Evolutionary conservation across 2,113 vertebrate genomes (phyloP).

Genomic region (Beaufortia kweichowensis): DNA sequence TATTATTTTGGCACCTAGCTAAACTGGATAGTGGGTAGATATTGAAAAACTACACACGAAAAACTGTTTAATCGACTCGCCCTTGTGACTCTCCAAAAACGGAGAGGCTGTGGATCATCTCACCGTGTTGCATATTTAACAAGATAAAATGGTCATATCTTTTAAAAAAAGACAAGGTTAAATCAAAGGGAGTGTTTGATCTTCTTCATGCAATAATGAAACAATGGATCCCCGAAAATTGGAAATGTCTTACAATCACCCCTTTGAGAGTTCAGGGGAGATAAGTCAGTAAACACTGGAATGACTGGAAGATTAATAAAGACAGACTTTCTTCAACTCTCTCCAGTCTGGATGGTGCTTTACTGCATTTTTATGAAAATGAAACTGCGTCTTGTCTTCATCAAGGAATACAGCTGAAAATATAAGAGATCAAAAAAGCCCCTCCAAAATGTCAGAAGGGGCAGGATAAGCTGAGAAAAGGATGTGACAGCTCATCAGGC

Average conservation of each 20-base stretch:
- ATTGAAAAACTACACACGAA: no score
- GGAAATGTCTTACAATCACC: constrained; percentile 5
- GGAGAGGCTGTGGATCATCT: not conserved
- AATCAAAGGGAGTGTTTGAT: not conserved
- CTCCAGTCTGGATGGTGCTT: not conserved
- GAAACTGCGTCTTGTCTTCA: constrained; percentile 21
- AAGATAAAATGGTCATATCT: not conserved
- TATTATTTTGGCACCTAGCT: not conserved
- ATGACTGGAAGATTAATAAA: not conserved
- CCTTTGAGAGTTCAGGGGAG: not conserved
- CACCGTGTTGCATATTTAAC: not conserved
- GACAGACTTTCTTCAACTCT: not conserved
- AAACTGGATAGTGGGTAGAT: no score
- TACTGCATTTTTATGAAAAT: constrained; percentile 13
- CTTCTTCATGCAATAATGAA: not conserved
- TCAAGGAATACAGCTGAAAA: constrained; percentile 2
- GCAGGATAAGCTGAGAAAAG: constrained; percentile 25
- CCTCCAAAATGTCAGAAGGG: constrained; percentile 25
- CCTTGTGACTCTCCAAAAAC: not conserved
- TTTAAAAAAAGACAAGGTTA: not conserved
- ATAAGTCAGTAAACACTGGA: not conserved
- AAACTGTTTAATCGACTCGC: not conserved
- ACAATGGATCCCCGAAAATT: not conserved
- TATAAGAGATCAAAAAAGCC: constrained; percentile 35
- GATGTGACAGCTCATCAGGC: constrained; percentile 28